Percentiles rank a stretch among this genome's conserved stretches.
phyloP scores from a whole-genome alignment of 2,113 vertebrate species.

The Cyprinus carpio region DNA sequence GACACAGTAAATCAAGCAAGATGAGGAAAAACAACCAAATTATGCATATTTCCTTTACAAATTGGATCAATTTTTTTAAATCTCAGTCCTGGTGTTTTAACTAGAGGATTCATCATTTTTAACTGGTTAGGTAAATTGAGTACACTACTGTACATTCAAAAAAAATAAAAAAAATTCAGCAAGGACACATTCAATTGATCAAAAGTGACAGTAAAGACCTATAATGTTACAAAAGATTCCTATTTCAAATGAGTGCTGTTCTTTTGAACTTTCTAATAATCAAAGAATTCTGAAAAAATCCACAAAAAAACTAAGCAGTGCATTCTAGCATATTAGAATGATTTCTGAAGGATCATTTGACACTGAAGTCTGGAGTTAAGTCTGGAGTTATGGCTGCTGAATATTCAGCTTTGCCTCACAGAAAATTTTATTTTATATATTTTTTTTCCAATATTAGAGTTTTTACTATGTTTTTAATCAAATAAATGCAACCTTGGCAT shows the following conservation, averaged over 20 bases:
- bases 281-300: too few species aligned
- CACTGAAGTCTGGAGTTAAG: too few species aligned
- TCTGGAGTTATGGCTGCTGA: background rate
- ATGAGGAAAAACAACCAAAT: background rate
- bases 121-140: background rate
- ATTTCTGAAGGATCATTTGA: background rate
- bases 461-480: background rate
- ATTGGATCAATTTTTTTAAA: background rate
- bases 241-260: too few species aligned
- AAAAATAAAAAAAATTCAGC: background rate
- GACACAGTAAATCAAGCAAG: slow-evolving; percentile 38
- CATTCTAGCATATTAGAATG: background rate
- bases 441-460: background rate
- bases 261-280: too few species aligned
- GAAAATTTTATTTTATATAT: background rate
- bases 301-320: background rate
- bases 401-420: background rate
- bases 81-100: background rate
- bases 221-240: too few species aligned
- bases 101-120: background rate
- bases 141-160: background rate
- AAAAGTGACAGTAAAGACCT: background rate
- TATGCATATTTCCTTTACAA: background rate
- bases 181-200: background rate
- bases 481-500: background rate